Conservation (phyloP, 2,113 vertebrate genomes). For the Epinephelus moara region DNA sequence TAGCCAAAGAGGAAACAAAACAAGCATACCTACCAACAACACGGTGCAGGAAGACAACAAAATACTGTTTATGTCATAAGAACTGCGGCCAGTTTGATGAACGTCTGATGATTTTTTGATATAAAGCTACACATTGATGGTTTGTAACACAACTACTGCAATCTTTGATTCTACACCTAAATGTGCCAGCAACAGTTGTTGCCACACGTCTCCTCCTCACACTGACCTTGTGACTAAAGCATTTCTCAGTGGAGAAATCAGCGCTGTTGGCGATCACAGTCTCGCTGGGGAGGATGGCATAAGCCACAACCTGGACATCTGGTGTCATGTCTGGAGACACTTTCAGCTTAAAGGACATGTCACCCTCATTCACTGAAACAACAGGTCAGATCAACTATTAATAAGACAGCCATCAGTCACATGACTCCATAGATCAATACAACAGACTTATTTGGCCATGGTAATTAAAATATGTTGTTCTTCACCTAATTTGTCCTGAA, state of each 20-base stretch:
- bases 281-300: conserved; percentile 84
- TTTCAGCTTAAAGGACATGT: conserved; percentile 80
- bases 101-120: no score
- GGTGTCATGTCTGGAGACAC: conserved; percentile 82
- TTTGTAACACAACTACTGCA: no score
- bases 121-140: no score
- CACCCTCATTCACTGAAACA: conserved; percentile 75
- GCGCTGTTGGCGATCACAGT: conserved; percentile 86
- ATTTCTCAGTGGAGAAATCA: conserved; percentile 82
- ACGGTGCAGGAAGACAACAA: no score
- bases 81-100: no score
- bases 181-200: background rate
- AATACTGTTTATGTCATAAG: no score
- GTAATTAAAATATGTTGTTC: background rate
- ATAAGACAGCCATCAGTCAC: background rate
- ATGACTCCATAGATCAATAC: background rate
- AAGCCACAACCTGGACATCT: conserved; percentile 81
- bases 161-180: background rate
- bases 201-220: background rate
- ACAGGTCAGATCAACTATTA: background rate
- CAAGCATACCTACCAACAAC: no score
- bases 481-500: conserved; percentile 42
- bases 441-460: no score
- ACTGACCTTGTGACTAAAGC: conserved; percentile 89
- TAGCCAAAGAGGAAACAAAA: no score